A percentile compares a stretch with the other conserved stretches of the same genome.
phyloP scores from a whole-genome alignment of 1,140 invertebrate species.

The Bombus terrestris region DNA sequence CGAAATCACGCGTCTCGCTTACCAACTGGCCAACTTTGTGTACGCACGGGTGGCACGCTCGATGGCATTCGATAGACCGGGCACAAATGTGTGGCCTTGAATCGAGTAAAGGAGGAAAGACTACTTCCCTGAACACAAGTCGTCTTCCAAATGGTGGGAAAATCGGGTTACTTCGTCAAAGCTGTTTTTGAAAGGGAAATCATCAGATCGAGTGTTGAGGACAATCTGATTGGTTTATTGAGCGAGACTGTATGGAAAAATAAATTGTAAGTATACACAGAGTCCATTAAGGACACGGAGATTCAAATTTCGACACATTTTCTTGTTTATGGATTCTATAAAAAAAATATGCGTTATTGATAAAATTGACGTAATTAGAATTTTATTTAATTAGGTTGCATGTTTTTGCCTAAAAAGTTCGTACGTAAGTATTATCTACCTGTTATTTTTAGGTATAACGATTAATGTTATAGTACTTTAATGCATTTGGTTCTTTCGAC shows the following conservation, averaged over 20 bases:
- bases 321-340: no score
- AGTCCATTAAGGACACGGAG: not conserved
- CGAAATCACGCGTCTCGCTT: conserved; percentile 52
- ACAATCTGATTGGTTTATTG: not conserved
- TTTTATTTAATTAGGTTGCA: not conserved
- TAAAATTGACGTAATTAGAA: no score
- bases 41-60: no score
- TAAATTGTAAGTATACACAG: not conserved
- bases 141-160: not conserved
- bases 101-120: not conserved
- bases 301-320: not conserved
- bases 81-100: not conserved
- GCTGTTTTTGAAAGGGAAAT: not conserved
- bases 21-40: not conserved
- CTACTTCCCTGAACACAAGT: not conserved
- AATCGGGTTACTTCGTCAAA: not conserved
- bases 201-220: not conserved
- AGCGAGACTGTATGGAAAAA: not conserved
- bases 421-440: no score
- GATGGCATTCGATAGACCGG: not conserved
- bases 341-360: no score
- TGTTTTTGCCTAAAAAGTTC: not conserved
- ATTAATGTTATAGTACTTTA: no score
- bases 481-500: no score
- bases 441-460: no score